A percentile compares a stretch with the other conserved stretches of the same genome.
Evolutionary conservation across 2,113 vertebrate species (phyloP).

Genomic region (Rafetus swinhoei): DNA sequence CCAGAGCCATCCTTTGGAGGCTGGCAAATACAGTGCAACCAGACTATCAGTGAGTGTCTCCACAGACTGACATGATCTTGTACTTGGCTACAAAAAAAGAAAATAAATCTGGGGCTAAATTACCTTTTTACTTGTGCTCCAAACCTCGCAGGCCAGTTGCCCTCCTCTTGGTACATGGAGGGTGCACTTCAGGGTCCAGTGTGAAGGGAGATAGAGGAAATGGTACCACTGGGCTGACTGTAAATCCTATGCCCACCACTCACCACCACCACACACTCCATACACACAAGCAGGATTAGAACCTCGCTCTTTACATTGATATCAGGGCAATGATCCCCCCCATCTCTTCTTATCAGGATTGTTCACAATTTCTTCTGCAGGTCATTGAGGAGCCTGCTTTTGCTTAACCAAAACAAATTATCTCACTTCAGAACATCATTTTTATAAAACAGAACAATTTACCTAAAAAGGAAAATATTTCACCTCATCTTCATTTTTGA

Average conservation of each 20-base stretch:
- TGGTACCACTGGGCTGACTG: neutral
- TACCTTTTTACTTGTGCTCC: neutral
- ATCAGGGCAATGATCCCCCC: neutral
- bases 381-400: neutral
- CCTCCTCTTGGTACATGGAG: neutral
- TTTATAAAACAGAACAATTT: neutral
- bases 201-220: neutral
- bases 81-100: neutral
- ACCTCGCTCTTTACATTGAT: neutral
- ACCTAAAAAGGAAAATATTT: neutral
- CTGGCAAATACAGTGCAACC: neutral
- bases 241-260: neutral
- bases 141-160: neutral
- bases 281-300: neutral
- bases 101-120: neutral
- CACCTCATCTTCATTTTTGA: neutral
- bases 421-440: neutral
- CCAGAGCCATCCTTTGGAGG: neutral
- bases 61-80: no score
- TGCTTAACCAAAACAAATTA: neutral
- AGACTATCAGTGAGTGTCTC: neutral
- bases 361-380: neutral
- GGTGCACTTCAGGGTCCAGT: neutral
- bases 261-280: neutral
- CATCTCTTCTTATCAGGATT: neutral